These are phyloP conservation scores for Cephus rjabovi DNA, from an alignment of 2,888 invertebrate species.

Conservation along the genomic window DNA sequence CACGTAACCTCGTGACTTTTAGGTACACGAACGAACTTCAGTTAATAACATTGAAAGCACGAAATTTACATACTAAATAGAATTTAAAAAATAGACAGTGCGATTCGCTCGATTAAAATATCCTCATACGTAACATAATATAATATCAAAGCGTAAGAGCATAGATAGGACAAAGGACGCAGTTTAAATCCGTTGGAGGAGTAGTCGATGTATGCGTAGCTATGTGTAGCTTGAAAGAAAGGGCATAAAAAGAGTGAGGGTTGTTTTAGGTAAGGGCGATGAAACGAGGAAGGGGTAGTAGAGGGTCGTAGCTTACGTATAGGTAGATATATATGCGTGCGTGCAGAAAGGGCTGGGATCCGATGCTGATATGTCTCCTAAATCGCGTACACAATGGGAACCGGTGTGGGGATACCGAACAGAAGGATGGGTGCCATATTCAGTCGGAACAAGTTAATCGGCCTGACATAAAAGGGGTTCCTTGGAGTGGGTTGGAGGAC, in stretches of 20 bases:
- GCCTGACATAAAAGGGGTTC: conserved; percentile 18
- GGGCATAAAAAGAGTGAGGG: background rate
- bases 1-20: background rate
- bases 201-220: background rate
- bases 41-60: background rate
- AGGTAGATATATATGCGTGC: background rate
- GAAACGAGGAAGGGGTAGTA: background rate
- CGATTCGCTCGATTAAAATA: background rate
- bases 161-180: conserved; percentile 4
- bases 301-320: background rate
- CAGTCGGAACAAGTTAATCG: conserved; percentile 24
- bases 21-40: background rate
- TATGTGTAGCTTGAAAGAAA: background rate
- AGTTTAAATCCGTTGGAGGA: conserved; percentile 15
- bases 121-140: background rate
- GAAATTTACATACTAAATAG: background rate
- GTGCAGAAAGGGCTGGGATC: conserved; percentile 2
- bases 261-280: background rate
- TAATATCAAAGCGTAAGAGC: background rate
- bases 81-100: background rate
- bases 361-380: conserved; percentile 20
- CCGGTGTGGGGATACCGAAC: conserved; percentile 3
- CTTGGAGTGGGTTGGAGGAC: background rate
- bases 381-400: conserved; percentile 15
- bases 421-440: conserved; percentile 23